Base-by-base conservation (phyloP, 2,888 invertebrate genomes). In the Cartodere bifasciata region DNA sequence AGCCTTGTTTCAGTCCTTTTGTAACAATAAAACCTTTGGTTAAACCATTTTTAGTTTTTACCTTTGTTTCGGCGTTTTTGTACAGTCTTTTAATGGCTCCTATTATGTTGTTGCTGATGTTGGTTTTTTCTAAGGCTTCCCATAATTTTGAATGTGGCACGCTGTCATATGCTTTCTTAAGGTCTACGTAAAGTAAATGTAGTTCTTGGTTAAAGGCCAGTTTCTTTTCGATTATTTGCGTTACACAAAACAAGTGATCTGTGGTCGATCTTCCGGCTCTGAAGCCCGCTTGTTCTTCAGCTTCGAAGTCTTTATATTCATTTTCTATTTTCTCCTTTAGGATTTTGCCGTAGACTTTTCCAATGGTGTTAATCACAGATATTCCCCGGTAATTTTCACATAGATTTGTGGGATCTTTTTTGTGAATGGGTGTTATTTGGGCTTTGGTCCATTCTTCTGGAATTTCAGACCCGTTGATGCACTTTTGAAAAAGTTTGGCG, bases 221-320 rank as follows among this genome's bases (percentile, higher is more conserved):
- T 9, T 11, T 24, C 16, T 36, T 35, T 16, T 32, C 26, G 9
- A 22, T 21, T 7, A 35, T n/a, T 21, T 36, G 34, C 7, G 11
- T 23, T 22, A 37, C 3, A 4, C 23, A 25, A 11, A 31, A 37
- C 6, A 35, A 11, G 20, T 35, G 25, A 16, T 31, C 31, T 4
- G 28, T 17, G 16, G 31, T 38, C 3, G 37, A 37, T 24, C 28
- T 28, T 11, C 33, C 36, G 3, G 34, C 37, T 27, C 29, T 15
- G 16, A 38, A 38, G 13, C 31, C 33, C 5, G 29, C 29, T 23
- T 38, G 38, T 34, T 38, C 38, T 33, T 38, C 36, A 12, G 23
- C 29, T 20, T 34, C 34, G 22, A 26, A 22, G 11, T 30, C 30
- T 4, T 13, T 6, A 10, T 26, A 34, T 20, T 34, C 34, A 3